Base-by-base conservation (phyloP, 2,888 invertebrate genomes). In the Keiferia lycopersicella region DNA sequence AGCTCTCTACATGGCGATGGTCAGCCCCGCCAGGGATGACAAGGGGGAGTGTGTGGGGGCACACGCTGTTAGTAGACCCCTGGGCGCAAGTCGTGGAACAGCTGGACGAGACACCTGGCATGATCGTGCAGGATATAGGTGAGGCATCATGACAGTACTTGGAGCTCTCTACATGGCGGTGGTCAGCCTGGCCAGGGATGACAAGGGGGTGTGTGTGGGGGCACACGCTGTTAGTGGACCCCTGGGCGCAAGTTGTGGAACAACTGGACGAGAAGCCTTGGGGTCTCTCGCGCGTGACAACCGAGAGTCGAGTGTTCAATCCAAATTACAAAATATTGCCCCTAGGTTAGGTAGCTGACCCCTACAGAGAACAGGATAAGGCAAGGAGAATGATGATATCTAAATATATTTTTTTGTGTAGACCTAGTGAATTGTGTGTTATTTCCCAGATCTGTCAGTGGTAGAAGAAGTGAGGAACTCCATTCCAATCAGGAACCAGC, bases 111-210 rank as follows among this genome's bases (percentile, higher is more conserved):
- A 89, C 92, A 2, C 96, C 97, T 73, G 94, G 94, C 62, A 93
- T 96, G 63, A 79, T 98, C 12, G 91, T 95, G 65, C 94, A 93
- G 61, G 96, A 97, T 77, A 93, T 98, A 69, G 96, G 97, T 96
- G 11, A 76, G 81, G 11, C 1, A n/a, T n/a, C n/a, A n/a, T n/a
- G 30, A 30, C 30, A 30, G 30, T 30, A 30, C 6, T n/a, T n/a
- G n/a, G n/a, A n/a, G n/a, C n/a, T n/a, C 87, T 97, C 57, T 99
- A 94, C 91, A 96, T 98, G 48, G 96, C 96, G 22, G 94, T 95
- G 1, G 94, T 96, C 61, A 96, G 97, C 59, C 97, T 98, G 0
- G 98, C 99, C 0, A 90, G 97, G 67, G 95, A 95, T 79, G 78
- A 81, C 2, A 84, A 83, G 7, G 94, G 96, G 1, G 93, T 93